These are phyloP conservation scores for Parnassius orleans DNA, from an alignment of 2,888 invertebrate species.

Conservation along the genomic window DNA sequence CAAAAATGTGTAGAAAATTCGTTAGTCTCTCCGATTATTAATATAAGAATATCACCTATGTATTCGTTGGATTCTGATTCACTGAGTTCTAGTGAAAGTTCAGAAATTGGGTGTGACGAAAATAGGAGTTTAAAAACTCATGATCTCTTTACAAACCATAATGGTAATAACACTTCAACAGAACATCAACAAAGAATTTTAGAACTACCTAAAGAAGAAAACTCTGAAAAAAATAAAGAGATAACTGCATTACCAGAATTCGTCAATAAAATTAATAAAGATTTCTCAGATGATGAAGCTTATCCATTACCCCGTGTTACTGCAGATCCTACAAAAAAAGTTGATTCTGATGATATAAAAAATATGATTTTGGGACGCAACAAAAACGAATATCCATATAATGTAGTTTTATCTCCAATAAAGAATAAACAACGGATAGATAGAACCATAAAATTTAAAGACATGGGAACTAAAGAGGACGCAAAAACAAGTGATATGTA, in stretches of 20 bases:
- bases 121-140: slow-evolving; percentile 62
- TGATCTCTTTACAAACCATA: slow-evolving; percentile 82
- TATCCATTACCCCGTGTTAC: slow-evolving; percentile 55
- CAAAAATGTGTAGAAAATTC: slow-evolving; percentile 46
- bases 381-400: slow-evolving; percentile 65
- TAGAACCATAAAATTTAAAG: slow-evolving; percentile 58
- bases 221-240: not conserved
- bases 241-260: not conserved
- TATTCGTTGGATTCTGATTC: slow-evolving; percentile 68
- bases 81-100: slow-evolving; percentile 75
- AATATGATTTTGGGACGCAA: slow-evolving; percentile 69
- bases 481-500: slow-evolving; percentile 33
- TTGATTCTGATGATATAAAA: slow-evolving; percentile 51
- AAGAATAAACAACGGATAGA: slow-evolving; percentile 51
- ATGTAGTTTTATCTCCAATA: slow-evolving; percentile 64
- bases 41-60: slow-evolving; percentile 81
- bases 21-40: slow-evolving; percentile 72
- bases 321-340: slow-evolving; percentile 39
- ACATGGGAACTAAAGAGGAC: not conserved
- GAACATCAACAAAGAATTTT: slow-evolving; percentile 36
- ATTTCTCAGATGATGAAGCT: slow-evolving; percentile 62
- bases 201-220: slow-evolving; percentile 24
- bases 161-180: slow-evolving; percentile 55
- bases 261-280: slow-evolving; percentile 34
- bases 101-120: slow-evolving; percentile 39